phyloP scores from a whole-genome alignment of 2,113 vertebrate species.

The Cisticola juncidis region DNA sequence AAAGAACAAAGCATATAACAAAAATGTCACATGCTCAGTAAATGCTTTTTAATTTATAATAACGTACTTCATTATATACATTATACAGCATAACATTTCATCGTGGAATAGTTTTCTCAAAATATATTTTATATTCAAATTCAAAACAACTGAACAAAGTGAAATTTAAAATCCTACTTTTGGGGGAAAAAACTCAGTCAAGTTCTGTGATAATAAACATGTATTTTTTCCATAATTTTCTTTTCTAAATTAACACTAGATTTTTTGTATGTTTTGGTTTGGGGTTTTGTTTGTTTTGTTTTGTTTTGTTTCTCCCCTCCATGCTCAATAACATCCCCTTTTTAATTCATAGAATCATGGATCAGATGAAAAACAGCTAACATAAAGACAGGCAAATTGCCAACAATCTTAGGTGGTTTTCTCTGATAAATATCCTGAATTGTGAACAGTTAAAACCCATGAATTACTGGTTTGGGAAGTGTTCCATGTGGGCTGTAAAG shows the following conservation, averaged over 20 bases:
- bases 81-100: background rate
- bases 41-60: background rate
- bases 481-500: background rate
- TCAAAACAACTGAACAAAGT: background rate
- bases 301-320: background rate
- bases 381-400: background rate
- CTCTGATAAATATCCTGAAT: background rate
- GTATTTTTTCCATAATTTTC: background rate
- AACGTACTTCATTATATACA: background rate
- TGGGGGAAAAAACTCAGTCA: fast-evolving
- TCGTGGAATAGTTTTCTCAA: background rate
- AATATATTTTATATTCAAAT: background rate
- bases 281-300: background rate
- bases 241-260: background rate
- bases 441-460: background rate
- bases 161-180: background rate
- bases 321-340: background rate
- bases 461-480: background rate
- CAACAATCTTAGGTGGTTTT: background rate
- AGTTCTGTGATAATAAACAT: background rate
- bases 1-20: too few relatives aligned
- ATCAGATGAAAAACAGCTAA: background rate
- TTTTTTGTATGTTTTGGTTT: too few relatives aligned
- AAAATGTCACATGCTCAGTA: background rate
- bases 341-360: background rate